Conservation (phyloP, 2,797 vertebrate genomes). For the Falco columbarius region DNA sequence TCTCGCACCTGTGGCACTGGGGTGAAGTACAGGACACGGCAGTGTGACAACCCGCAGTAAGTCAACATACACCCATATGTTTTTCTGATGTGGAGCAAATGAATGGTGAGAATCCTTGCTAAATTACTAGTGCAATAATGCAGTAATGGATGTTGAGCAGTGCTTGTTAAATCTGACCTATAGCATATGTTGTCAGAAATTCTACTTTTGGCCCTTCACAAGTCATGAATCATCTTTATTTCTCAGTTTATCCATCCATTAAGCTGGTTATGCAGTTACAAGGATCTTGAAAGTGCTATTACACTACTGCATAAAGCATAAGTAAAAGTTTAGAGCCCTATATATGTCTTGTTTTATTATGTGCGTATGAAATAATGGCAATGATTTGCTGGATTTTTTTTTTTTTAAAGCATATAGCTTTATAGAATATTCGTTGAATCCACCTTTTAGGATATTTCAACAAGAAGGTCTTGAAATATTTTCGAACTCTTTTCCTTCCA, state of each 20-base stretch:
- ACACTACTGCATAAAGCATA: background rate
- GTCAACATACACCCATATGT: background rate
- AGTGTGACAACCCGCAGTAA: conserved; percentile 94
- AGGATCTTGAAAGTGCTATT: background rate
- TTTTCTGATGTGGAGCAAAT: background rate
- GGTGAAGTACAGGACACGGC: conserved; percentile 89
- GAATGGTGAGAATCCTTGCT: background rate
- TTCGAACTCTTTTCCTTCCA: background rate
- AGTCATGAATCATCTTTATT: background rate
- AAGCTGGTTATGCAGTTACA: background rate
- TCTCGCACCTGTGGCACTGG: conserved; percentile 92
- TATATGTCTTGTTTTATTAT: background rate
- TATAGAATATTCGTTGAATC: background rate
- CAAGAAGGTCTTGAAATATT: background rate
- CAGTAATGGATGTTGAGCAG: background rate
- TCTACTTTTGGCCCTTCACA: background rate
- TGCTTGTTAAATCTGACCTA: background rate
- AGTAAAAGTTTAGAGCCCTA: background rate
- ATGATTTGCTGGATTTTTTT: background rate
- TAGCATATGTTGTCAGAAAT: background rate
- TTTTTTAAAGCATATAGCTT: background rate
- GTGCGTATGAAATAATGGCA: background rate
- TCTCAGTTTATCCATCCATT: background rate
- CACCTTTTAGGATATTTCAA: background rate
- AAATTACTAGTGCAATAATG: background rate